Evolutionary conservation across 2,113 vertebrate species (phyloP).

Genomic region (Dasypus novemcinctus): DNA sequence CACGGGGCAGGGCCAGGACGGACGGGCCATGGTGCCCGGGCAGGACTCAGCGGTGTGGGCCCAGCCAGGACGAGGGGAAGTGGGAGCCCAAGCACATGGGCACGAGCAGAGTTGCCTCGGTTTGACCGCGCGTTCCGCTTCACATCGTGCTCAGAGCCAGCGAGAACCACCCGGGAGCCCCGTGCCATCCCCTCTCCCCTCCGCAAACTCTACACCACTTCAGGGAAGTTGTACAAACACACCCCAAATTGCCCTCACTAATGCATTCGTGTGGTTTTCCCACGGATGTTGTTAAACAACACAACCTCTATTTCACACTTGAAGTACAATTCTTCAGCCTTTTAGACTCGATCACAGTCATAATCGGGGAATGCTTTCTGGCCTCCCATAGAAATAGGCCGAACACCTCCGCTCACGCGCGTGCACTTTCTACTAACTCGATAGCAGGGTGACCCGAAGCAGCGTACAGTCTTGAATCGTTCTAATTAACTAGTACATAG

Average conservation of each 20-base stretch:
- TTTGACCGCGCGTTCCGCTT: fast-evolving
- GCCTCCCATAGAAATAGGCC: background rate
- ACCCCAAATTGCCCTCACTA: background rate
- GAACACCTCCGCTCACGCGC: fast-evolving
- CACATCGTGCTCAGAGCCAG: fast-evolving
- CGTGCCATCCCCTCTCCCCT: fast-evolving
- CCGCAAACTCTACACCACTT: fast-evolving
- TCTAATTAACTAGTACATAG: background rate
- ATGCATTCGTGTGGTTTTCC: background rate
- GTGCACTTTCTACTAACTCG: background rate
- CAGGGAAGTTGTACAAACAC: fast-evolving
- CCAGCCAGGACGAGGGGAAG: too few species aligned
- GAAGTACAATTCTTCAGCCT: background rate
- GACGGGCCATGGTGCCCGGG: fast-evolving
- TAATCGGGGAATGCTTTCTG: background rate
- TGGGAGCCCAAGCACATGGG: fast-evolving
- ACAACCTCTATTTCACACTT: slow-evolving; percentile 17
- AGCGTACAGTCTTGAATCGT: background rate
- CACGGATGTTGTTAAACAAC: background rate
- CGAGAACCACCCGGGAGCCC: fast-evolving
- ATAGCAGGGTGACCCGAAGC: background rate
- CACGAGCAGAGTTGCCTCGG: fast-evolving
- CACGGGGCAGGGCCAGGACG: fast-evolving
- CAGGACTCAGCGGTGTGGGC: fast-evolving
- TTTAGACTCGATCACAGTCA: background rate